A percentile compares a stretch with the other conserved stretches of the same genome.
phyloP scores from a whole-genome alignment of 2,113 vertebrate species.

The Esox niger region DNA sequence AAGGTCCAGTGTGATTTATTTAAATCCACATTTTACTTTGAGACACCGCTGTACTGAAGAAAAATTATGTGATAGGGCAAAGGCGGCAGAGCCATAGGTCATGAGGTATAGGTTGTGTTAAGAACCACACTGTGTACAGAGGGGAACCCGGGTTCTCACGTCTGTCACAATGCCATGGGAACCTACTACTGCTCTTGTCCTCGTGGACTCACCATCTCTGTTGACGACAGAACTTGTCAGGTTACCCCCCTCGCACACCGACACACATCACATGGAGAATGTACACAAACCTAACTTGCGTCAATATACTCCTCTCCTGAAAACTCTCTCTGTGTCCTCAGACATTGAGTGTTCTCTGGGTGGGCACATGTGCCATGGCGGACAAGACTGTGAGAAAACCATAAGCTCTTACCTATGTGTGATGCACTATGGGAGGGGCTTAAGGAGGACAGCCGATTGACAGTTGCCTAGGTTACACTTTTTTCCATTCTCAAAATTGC shows the following conservation, averaged over 20 bases:
- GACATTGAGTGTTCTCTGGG: conserved; percentile 89
- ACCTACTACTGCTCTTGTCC: conserved; percentile 94
- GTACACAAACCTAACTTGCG: not conserved
- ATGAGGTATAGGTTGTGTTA: not conserved
- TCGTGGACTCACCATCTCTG: conserved; percentile 85
- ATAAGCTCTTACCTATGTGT: conserved; percentile 87
- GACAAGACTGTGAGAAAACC: conserved; percentile 89
- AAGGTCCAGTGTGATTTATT: not conserved
- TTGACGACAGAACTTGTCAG: conserved; percentile 88
- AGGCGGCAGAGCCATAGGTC: not conserved
- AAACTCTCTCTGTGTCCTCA: conserved; percentile 51
- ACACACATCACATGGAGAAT: too few species aligned
- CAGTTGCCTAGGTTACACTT: conserved; percentile 81
- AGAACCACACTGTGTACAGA: conserved; percentile 67
- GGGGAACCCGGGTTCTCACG: conserved; percentile 86
- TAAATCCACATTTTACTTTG: not conserved
- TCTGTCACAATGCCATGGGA: conserved; percentile 88
- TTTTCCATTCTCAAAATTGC: conserved; percentile 72
- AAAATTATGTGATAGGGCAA: too few species aligned
- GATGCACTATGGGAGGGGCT: conserved; percentile 81
- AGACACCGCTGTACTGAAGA: too few species aligned
- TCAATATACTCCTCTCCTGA: not conserved
- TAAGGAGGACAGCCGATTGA: conserved; percentile 81
- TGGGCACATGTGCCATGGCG: conserved; percentile 74
- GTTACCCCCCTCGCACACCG: conserved; percentile 79